Evolutionary conservation across 2,113 vertebrate genomes (phyloP), one percentile per base, ranked within the genome.

Genomic region (Microcebus tavaratra): DNA sequence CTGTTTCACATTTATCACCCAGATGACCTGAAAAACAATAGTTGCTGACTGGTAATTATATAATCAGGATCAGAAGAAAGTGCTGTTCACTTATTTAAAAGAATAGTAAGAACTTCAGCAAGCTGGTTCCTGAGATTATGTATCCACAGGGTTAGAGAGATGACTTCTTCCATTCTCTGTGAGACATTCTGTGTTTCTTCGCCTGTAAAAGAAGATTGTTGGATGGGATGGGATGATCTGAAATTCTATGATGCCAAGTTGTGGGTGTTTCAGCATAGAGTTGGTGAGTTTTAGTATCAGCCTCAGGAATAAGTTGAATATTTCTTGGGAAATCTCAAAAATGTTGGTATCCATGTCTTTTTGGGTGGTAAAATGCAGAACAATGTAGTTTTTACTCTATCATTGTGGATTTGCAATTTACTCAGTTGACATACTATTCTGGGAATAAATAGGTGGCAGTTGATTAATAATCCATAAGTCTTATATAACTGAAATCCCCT

Each of bases 291-390:
- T 92, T 80, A 68, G 36, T 20, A 42, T 80, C 21, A 79, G 42
- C 5, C 8, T 34, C 11, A 45, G 23, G 48, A 80, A 76, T 36
- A 73, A 23, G 79, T 39, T 31, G 36, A 92, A 61, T 39, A 57
- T 79, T 95, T 80, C 42, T 53, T 86, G 34, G 57, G 34, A 76
- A 84, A 90, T 85, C 68, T 50, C 59, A 96, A 18, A 90, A 75
- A 36, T 39, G 1, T 83, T 95, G 4, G n/a, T 90, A 70, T 84
- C 31, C 75, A 87, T 8, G 4, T 25, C 36, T 88, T 88, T 83
- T 20, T 6, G 7, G 9, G 57, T 94, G 67, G 12, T 72, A 57
- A 87, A 94, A 57, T 91, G 45, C 88, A 36, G 72, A 48, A 8
- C 12, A 67, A 8, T 68, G 25, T 79, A 68, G 21, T 21, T 72